A percentile compares a stretch with the other conserved stretches of the same genome.
Evolutionary conservation across 2,113 vertebrate species (phyloP).

Genomic region (Drymodes brunneopygia): DNA sequence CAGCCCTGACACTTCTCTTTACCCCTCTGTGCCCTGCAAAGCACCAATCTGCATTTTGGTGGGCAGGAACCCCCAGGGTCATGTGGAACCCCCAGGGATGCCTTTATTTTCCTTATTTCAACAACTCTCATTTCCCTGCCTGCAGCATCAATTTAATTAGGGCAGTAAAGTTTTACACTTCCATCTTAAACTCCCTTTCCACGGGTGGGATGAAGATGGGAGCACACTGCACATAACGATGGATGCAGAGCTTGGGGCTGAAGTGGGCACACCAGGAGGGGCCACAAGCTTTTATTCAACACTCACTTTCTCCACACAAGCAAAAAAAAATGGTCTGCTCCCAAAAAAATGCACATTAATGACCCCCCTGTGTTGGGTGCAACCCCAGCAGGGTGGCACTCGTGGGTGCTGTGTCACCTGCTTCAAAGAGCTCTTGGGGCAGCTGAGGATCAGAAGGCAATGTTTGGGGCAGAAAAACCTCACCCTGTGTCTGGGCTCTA

Average conservation of each 20-base stretch:
- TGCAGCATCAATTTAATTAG: not conserved
- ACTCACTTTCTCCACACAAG: not conserved
- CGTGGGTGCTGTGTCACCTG: fast-evolving
- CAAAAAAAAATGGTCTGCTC: not conserved
- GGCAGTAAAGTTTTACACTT: not conserved
- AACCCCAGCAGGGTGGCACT: fast-evolving
- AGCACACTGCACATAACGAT: fast-evolving
- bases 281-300: not conserved
- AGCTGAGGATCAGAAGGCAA: not conserved
- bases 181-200: not conserved
- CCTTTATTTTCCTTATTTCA: not conserved
- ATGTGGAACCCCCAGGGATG: fast-evolving
- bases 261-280: not conserved
- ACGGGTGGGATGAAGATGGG: fast-evolving
- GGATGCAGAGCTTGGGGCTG: not conserved
- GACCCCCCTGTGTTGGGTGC: not conserved
- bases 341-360: not conserved
- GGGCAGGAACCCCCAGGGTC: not conserved
- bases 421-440: not conserved
- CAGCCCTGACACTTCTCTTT: not conserved
- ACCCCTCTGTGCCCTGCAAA: not conserved
- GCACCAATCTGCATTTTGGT: not conserved
- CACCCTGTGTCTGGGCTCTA: not conserved
- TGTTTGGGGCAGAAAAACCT: not conserved
- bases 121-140: not conserved